Base-by-base conservation (phyloP, 2,888 invertebrate genomes). In the Steromphala cineraria region DNA sequence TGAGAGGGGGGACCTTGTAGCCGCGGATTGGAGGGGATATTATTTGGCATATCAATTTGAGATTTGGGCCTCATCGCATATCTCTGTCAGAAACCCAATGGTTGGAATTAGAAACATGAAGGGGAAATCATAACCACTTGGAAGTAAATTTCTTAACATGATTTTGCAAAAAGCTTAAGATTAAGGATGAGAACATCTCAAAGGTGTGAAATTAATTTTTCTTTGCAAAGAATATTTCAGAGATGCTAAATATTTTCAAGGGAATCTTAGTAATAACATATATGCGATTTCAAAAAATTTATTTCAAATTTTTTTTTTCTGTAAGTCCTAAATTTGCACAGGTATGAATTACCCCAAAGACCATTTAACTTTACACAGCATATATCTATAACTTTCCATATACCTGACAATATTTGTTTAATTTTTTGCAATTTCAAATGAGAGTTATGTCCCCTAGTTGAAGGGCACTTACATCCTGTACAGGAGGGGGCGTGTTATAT, bases 1-100 rank as follows among this genome's bases (percentile, higher is more conserved):
- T 28, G 55, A 53, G 76, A n/a, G 17, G 53, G 76, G 15, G 55
- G 17, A 17, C 46, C 24, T 46, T 46, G 46, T 46, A 24, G 17
- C 55, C 53, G 76, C 24, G 76, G 56, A n/a, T 55, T 76, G 53
- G 53, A 36, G 15, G 24, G 31, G 71, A 19, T 71, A 71, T 71
- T 71, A 81, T 83, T 85, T 75, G 88, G 89, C 78, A 90, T 76
- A 82, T 90, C 89, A 80, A 89, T 89, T 84, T 88, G 90, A 79
- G 90, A 90, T 86, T 90, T 90, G 77, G 89, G 89, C 78, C 90
- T 88, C 71, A 87, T 56, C 31, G 67, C 78, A 53, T 56, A 74
- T 19, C 78, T 67, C 81, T 81, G 76, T 15, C 19, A 24, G 56
- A 19, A 56, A 56, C 19, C 21, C 56, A 56, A 24, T 46, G 46